These are phyloP conservation scores for Xenopus petersii DNA, from an alignment of 2,797 vertebrate genomes.

Conservation along the genomic window DNA sequence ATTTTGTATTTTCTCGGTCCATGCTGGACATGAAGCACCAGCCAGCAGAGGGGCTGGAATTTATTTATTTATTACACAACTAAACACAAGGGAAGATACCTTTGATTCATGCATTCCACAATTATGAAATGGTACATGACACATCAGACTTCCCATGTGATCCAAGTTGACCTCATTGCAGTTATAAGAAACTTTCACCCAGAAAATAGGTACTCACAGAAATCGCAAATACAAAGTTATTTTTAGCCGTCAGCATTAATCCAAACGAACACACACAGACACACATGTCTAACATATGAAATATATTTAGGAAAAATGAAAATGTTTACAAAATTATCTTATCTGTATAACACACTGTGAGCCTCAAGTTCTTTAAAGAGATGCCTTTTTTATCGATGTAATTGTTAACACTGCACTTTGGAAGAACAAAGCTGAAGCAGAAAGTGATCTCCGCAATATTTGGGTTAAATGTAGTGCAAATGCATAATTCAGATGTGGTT, in stretches of 20 bases:
- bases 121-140: conserved; percentile 35
- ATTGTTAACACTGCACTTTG: conserved; percentile 23
- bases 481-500: neutral
- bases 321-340: conserved; percentile 37
- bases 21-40: conserved; percentile 15
- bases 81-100: conserved; percentile 22
- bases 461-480: neutral
- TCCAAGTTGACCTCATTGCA: conserved; percentile 41
- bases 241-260: conserved; percentile 32
- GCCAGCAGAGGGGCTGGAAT: neutral
- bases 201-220: conserved; percentile 21
- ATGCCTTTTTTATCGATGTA: neutral
- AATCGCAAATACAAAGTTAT: conserved; percentile 28
- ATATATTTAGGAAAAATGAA: conserved; percentile 41
- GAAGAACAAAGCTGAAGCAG: conserved; percentile 1
- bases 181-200: conserved; percentile 19
- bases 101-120: conserved; percentile 28
- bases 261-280: conserved; percentile 38
- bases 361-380: neutral
- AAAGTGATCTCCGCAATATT: neutral
- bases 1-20: conserved; percentile 20
- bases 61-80: conserved; percentile 25
- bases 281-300: conserved; percentile 45
- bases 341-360: conserved; percentile 6
- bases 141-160: conserved; percentile 26